These are phyloP conservation scores for Naja naja DNA, from an alignment of 2,113 vertebrate species.

Conservation along the genomic window DNA sequence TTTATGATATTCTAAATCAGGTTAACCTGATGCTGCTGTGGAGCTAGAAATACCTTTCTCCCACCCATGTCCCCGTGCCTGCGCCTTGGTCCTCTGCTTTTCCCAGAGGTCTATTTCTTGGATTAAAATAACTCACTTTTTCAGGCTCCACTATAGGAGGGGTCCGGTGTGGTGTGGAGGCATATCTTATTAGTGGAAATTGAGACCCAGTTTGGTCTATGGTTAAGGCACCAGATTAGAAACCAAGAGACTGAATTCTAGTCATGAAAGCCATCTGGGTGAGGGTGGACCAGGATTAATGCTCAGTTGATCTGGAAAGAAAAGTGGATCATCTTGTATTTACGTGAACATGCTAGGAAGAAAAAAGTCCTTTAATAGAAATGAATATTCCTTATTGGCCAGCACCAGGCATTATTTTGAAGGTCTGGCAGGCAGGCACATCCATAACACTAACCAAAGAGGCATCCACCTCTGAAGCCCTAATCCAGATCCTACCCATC, in stretches of 20 bases:
- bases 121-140: neutral
- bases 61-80: rapidly evolving
- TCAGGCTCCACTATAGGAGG: neutral
- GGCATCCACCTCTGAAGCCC: neutral
- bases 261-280: no score
- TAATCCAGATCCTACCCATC: neutral
- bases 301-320: no score
- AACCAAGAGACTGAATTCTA: no score
- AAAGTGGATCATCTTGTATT: no score
- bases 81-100: neutral
- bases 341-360: no score
- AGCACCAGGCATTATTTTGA: neutral
- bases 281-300: no score
- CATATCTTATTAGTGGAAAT: neutral
- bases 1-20: neutral
- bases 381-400: neutral
- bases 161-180: neutral
- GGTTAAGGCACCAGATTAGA: no score
- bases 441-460: neutral
- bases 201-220: no score
- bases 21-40: neutral
- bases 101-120: neutral
- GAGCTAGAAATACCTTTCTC: neutral
- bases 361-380: neutral
- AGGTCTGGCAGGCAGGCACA: neutral